phyloP scores from a whole-genome alignment of 2,888 invertebrate species.

The Drosophila barbarae region DNA sequence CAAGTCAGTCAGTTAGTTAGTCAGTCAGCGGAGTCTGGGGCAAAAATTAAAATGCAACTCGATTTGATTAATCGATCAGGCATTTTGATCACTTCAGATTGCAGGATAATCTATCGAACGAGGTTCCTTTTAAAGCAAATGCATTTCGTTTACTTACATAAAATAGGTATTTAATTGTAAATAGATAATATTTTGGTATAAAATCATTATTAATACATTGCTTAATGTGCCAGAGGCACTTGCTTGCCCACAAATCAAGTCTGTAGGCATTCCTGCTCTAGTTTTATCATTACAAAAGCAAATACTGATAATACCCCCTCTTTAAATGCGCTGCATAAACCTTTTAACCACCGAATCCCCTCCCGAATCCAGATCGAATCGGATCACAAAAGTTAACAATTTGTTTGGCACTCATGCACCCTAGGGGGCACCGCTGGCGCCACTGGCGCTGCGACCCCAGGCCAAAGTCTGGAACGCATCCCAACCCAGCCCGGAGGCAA shows the following conservation, averaged over 20 bases:
- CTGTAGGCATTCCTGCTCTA: background rate
- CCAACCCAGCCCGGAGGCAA: slow-evolving; percentile 46
- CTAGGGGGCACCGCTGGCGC: slow-evolving; percentile 66
- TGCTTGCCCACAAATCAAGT: background rate
- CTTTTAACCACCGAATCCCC: slow-evolving; percentile 4
- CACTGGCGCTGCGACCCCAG: slow-evolving; percentile 29
- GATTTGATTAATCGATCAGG: slow-evolving; percentile 71
- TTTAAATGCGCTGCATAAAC: background rate
- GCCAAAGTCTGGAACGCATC: slow-evolving; percentile 40
- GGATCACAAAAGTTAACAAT: slow-evolving; percentile 53
- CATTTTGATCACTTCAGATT: slow-evolving; percentile 3
- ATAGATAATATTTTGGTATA: background rate
- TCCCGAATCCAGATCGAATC: slow-evolving; percentile 28
- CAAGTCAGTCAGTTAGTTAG: slow-evolving; percentile 58
- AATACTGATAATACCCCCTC: too few species aligned
- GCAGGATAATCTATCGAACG: slow-evolving; percentile 3
- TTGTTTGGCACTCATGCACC: slow-evolving; percentile 58
- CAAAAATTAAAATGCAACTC: slow-evolving; percentile 59
- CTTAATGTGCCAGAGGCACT: background rate
- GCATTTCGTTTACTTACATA: background rate
- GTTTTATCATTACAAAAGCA: background rate
- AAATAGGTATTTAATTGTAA: background rate
- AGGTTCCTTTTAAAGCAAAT: background rate
- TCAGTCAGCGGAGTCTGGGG: slow-evolving; percentile 42
- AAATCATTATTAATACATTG: background rate